phyloP scores from a whole-genome alignment of 2,888 invertebrate species.

The Abrostola triplasia region DNA sequence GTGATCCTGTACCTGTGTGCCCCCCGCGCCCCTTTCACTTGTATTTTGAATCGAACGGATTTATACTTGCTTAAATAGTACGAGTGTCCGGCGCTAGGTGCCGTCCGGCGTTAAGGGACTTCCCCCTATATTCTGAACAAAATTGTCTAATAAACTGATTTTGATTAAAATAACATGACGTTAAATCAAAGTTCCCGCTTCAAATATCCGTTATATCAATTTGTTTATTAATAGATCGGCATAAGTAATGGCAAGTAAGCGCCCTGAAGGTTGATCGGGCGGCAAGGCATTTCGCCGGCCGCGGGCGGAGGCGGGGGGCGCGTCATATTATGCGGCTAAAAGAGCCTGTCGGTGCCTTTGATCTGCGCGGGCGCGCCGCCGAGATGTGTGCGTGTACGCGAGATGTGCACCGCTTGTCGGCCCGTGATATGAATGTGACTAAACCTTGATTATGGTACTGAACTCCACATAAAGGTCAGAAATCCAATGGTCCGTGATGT shows the following conservation, averaged over 20 bases:
- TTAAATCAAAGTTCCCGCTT: constrained; percentile 70
- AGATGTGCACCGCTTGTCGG: constrained; percentile 85
- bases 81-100: too few species aligned
- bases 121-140: constrained; percentile 27
- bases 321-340: constrained; percentile 89
- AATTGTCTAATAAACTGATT: constrained; percentile 55
- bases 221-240: constrained; percentile 87
- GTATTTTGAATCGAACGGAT: too few species aligned
- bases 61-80: too few species aligned
- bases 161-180: constrained; percentile 58
- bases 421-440: constrained; percentile 87
- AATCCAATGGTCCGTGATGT: constrained; percentile 72
- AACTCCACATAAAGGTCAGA: constrained; percentile 85
- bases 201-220: constrained; percentile 83
- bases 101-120: too few species aligned
- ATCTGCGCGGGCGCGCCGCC: constrained; percentile 76
- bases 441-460: constrained; percentile 87
- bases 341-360: constrained; percentile 88
- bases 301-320: constrained; percentile 80
- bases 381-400: constrained; percentile 72
- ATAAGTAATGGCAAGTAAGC: constrained; percentile 87
- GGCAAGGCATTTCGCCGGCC: constrained; percentile 80
- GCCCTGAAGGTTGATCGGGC: constrained; percentile 68
- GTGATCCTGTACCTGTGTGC: too few species aligned
- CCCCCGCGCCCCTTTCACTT: too few species aligned